Evolutionary conservation across 2,113 vertebrate genomes (phyloP).

Genomic region (Sylvietta virens): DNA sequence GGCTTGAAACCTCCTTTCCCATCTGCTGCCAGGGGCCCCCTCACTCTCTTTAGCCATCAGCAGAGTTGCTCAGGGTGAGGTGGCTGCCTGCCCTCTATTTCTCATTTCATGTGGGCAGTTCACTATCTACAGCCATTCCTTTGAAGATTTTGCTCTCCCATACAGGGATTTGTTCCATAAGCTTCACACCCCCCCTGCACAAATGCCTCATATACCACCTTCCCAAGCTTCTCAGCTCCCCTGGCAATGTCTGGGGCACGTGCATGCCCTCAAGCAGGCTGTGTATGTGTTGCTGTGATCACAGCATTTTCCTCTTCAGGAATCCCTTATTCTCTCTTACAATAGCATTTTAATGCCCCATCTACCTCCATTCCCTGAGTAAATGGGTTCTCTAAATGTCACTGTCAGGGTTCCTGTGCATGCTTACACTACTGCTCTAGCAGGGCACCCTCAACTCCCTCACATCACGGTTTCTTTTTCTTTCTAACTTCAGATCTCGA

Average conservation of each 20-base stretch:
- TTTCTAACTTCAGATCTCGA: background rate
- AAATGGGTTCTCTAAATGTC: background rate
- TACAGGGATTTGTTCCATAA: background rate
- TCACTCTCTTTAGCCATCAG: background rate
- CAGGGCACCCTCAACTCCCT: background rate
- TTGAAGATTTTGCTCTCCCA: background rate
- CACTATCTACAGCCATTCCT: background rate
- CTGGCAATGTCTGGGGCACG: background rate
- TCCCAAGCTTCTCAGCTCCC: background rate
- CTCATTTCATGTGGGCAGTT: background rate
- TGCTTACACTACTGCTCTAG: background rate
- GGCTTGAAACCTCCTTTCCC: background rate
- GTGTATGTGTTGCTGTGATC: background rate
- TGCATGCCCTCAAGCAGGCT: background rate
- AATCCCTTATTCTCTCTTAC: background rate
- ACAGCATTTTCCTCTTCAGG: background rate
- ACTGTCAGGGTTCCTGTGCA: background rate
- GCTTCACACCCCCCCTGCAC: background rate
- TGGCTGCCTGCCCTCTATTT: background rate
- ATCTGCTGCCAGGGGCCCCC: background rate
- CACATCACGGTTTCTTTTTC: background rate
- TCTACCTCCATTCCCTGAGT: background rate
- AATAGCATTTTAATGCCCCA: background rate
- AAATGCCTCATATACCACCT: background rate
- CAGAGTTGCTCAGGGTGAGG: background rate